Base-by-base conservation (phyloP, 2,113 vertebrate species). In the Plecotus auritus region DNA sequence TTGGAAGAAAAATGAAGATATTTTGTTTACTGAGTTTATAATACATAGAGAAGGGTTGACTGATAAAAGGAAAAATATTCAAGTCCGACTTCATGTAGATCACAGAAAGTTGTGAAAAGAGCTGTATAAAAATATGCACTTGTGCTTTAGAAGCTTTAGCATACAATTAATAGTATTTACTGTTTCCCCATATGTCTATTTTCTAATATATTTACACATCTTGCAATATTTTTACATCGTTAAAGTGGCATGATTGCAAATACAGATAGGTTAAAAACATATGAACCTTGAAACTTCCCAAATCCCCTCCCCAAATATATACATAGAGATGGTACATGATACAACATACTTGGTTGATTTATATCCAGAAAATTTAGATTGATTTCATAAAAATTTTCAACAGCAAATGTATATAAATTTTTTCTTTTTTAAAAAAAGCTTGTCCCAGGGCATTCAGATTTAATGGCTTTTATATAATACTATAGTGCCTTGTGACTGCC, bases 81-180 rank as follows among this genome's bases (percentile, higher is more conserved):
- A 95, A 97, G 95, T 93, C 72, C 96, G 87, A 98, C 95, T 91
- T 97, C 18, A 76, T 96, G 89, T 81, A 95, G 82, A 95, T 92
- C 97, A 94, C 12, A 94, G 88, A 72, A 94, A 91, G 67, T 59
- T 96, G 96, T 96, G 98, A 97, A 98, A 98, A 97, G 94, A 98
- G 94, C 91, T 93, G 91, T 98, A 98, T 91, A 98, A 98, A 98
- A 98, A 98, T 98, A 98, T 0, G 4, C 96, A 91, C 97, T 98
- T 98, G 97, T 98, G 98, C 98, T 98, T 98, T 93, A 97, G 95
- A 97, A 97, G 96, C 97, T 73, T 97, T 93, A 98, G 95, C 96
- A 90, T 98, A 98, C 96, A 95, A 73, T 95, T 97, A 0, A 0
- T 97, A 95, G 95, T 96, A 97, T 96, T 97, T 96, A 92, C 89